Base-by-base conservation (phyloP, 2,888 invertebrate genomes). In the Cephus pygmeus region DNA sequence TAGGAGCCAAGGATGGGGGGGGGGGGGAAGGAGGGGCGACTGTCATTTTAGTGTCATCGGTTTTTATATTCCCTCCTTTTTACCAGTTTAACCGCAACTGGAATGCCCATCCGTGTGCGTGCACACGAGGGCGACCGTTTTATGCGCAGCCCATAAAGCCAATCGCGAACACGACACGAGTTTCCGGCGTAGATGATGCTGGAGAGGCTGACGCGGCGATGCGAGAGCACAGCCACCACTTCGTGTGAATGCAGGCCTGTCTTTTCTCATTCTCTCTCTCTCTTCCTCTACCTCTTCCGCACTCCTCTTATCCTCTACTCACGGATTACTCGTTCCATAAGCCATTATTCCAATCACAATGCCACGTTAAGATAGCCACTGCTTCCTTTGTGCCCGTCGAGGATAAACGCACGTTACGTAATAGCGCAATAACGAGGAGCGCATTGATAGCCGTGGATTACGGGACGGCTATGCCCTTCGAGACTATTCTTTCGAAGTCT, bases 291-390 rank as follows among this genome's bases (percentile, higher is more conserved):
- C 56, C 56, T 56, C 23, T 23, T 56, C 56, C 56, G 23, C 15
- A 56, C 56, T 56, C 9, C 71, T 31, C 71, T 31, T 31, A 6
- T 71, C 31, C 71, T 71, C 12, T 74, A 77, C 40, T 77, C 77
- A 79, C 76, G 76, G 79, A 83, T 84, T 83, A 79, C 82, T 81
- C 79, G 80, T 81, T 81, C 80, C 83, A 80, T 77, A 81, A 82
- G 80, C 81, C 79, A 81, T 85, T 85, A 85, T 80, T 80, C 80
- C 71, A 77, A 71, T 79, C 81, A 84, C 83, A 83, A 85, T 85
- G 77, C 76, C 81, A 80, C 81, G 82, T 84, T 81, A 78, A 83
- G 81, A 83, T 81, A 80, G 83, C 75, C 77, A 77, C 69, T 76
- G 80, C 75, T 83, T 82, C 80, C 78, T 83, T 82, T 80, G 77